Evolutionary conservation across 2,888 invertebrate species (phyloP).

Genomic region (Crematogaster levior): DNA sequence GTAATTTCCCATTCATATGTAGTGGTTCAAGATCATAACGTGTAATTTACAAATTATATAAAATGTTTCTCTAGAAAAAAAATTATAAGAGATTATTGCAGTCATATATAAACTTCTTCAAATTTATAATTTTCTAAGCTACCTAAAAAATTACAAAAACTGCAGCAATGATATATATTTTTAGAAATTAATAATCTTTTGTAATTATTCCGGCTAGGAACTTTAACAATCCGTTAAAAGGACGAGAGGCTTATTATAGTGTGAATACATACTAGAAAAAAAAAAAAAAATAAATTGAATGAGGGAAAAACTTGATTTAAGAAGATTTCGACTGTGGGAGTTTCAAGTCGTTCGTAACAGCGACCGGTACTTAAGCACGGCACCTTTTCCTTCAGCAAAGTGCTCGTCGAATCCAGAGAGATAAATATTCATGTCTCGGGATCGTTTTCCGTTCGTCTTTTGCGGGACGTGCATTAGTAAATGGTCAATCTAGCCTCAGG

Average conservation of each 20-base stretch:
- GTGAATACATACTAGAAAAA: not conserved
- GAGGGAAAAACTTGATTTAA: conserved; percentile 18
- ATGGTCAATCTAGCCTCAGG: conserved; percentile 70
- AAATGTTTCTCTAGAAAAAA: not conserved
- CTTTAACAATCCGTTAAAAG: conserved; percentile 30
- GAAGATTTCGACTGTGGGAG: conserved; percentile 31
- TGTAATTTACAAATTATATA: conserved; percentile 30
- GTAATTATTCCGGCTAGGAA: not conserved
- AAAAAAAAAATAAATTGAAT: conserved; percentile 14
- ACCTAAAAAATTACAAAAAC: not conserved
- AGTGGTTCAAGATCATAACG: not conserved
- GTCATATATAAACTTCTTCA: not conserved
- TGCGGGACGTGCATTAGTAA: conserved; percentile 77
- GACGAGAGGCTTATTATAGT: not conserved
- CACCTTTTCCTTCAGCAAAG: conserved; percentile 66
- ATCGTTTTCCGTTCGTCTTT: conserved; percentile 69
- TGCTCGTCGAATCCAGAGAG: conserved; percentile 59
- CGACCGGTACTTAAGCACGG: conserved; percentile 64
- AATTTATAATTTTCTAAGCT: not conserved
- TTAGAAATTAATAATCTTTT: not conserved
- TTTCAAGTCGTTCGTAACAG: conserved; percentile 36
- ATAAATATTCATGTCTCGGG: conserved; percentile 76
- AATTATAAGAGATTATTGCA: not conserved
- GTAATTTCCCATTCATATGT: conserved; percentile 24
- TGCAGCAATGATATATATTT: not conserved